Evolutionary conservation across 2,797 vertebrate genomes (phyloP), one percentile per base, ranked within the genome.

Genomic region (Tokudaia tokunoshimensis): DNA sequence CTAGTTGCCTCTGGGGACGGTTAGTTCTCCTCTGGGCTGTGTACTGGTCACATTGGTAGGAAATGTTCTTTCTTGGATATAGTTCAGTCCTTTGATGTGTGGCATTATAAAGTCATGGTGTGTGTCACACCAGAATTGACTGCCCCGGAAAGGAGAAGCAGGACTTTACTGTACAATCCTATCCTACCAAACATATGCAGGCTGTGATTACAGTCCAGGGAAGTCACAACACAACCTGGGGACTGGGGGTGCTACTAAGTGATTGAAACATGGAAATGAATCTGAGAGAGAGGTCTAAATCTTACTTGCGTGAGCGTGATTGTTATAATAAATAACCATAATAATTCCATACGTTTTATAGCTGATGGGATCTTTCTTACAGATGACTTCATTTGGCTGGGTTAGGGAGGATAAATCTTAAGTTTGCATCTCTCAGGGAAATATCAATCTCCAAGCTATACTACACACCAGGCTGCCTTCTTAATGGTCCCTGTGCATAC

Each of bases 241-340:
- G 19, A 34, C 61, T 29, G 67, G 63, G 95, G 67, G 9, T n/a
- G 37, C 82, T 91, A 94, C 95, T 96, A 96, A 78, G 91, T 97
- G 96, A 97, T 97, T 91, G 97, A 97, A 97, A 97, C 95, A 59
- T 89, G 91, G 95, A 92, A 91, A 92, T 95, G 94, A 94, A 94
- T 92, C 94, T 61, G 59, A 86, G 78, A 17, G 94, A 91, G 88
- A 87, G 76, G 92, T 34, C 95, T 97, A 96, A 95, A 97, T 97
- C 97, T 98, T 92, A 94, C 95, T 80, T 81, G 89, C 88, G 57
- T 91, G 92, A 81, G 82, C 79, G 84, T 96, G 96, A 97, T 93
- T 97, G 96, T 97, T 94, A 29, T 81, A 83, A 97, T 97, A 97
- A 98, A 97, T 97, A 97, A 97, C 78, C 89, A 6, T 70, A 96